Conservation (phyloP, 2,113 vertebrate genomes). For the Tinamus guttatus region DNA sequence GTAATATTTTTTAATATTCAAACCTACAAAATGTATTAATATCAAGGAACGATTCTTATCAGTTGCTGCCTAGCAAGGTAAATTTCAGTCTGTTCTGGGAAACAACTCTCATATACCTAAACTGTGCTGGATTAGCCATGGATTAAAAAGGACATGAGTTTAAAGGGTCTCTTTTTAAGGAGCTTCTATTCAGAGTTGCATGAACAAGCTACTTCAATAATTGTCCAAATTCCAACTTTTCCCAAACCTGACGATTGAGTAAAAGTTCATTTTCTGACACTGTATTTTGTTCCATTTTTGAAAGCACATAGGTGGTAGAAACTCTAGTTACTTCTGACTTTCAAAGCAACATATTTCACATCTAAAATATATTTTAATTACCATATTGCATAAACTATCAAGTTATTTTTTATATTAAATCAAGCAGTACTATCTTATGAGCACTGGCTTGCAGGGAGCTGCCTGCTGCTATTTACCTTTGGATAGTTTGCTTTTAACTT, state of each 20-base stretch:
- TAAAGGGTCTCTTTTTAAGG: not conserved
- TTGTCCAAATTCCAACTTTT: not conserved
- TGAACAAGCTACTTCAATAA: not conserved
- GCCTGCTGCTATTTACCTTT: not conserved
- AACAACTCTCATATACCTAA: accelerated
- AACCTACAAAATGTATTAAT: accelerated
- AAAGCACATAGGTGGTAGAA: slow-evolving; percentile 16
- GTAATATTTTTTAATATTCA: not conserved
- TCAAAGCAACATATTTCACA: slow-evolving; percentile 1
- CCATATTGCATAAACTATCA: not conserved
- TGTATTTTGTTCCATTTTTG: slow-evolving; percentile 37
- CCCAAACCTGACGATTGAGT: not conserved
- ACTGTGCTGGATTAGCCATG: not conserved
- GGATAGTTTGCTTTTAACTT: not conserved
- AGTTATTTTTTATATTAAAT: not conserved
- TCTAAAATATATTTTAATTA: slow-evolving; percentile 27
- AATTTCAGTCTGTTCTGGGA: not conserved
- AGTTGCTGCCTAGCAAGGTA: not conserved
- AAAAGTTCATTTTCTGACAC: not conserved
- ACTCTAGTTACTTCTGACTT: slow-evolving; percentile 32
- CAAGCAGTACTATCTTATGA: not conserved
- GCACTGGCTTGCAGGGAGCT: not conserved
- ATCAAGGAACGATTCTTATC: not conserved
- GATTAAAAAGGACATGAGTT: not conserved
- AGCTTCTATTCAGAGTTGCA: not conserved